Evolutionary conservation across 1,140 invertebrate species (phyloP).

Genomic region (Leptonema lineaticorne): DNA sequence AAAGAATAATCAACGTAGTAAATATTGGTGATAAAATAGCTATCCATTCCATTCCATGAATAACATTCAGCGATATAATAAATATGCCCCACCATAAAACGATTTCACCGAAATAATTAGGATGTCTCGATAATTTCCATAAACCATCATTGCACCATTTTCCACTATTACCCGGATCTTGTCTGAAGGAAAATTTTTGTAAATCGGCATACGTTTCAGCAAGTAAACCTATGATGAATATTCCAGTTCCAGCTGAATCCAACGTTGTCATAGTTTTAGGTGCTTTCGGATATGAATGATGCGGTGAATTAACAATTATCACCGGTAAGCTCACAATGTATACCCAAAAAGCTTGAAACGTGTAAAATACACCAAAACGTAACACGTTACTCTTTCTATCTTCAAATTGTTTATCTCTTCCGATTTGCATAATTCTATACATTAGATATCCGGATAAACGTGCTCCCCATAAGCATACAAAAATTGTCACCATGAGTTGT

Average conservation of each 20-base stretch:
- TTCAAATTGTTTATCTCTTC: conserved; percentile 86
- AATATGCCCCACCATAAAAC: conserved; percentile 93
- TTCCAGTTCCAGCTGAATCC: conserved; percentile 79
- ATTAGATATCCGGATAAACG: conserved; percentile 82
- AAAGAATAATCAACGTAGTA: conserved; percentile 83
- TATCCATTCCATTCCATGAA: conserved; percentile 78
- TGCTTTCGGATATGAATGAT: conserved; percentile 71
- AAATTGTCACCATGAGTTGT: conserved; percentile 84
- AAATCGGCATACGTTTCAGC: conserved; percentile 88
- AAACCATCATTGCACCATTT: conserved; percentile 89
- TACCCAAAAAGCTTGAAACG: conserved; percentile 93
- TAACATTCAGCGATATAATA: conserved; percentile 82
- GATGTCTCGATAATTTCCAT: conserved; percentile 88
- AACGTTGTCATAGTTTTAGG: conserved; percentile 81
- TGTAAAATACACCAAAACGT: conserved; percentile 87
- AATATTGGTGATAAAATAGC: conserved; percentile 86
- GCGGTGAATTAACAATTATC: conserved; percentile 88
- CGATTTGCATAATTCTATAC: conserved; percentile 86
- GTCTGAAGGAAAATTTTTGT: conserved; percentile 87
- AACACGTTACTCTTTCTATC: conserved; percentile 84
- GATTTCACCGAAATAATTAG: conserved; percentile 95
- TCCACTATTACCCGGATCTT: conserved; percentile 83
- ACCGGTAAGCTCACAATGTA: conserved; percentile 87
- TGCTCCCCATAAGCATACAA: conserved; percentile 83
- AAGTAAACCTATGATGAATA: conserved; percentile 81